Conservation (phyloP, 1,140 invertebrate species). For the Coenobita brevimanus region DNA sequence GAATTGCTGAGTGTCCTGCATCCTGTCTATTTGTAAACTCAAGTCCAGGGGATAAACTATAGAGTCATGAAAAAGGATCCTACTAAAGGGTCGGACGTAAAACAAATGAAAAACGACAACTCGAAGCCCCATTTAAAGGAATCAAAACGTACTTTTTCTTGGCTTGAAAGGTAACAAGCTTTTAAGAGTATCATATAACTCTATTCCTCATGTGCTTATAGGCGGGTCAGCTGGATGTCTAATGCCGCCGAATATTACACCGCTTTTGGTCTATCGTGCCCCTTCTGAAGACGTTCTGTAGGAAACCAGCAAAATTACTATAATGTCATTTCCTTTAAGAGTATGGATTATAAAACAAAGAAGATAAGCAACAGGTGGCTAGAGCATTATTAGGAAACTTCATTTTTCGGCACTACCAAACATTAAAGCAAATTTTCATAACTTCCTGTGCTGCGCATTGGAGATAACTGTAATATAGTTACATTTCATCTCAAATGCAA, state of each 20-base stretch:
- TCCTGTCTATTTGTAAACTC: constrained; percentile 55
- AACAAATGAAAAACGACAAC: not conserved
- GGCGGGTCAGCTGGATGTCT: constrained; percentile 56
- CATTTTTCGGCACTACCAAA: no score
- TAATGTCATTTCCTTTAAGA: no score
- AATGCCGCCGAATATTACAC: constrained; percentile 39
- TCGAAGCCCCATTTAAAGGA: not conserved
- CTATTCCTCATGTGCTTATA: constrained; percentile 5
- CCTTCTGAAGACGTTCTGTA: no score
- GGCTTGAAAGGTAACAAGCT: not conserved
- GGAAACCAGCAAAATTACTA: no score
- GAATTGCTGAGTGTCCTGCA: not conserved
- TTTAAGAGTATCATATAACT: not conserved
- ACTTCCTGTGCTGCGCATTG: no score
- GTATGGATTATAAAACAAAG: no score
- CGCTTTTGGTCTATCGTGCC: no score
- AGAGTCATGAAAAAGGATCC: not conserved
- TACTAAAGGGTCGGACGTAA: constrained; percentile 5
- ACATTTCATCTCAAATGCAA: no score
- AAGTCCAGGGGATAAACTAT: constrained; percentile 47
- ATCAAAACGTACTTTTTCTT: not conserved
- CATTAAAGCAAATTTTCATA: no score
- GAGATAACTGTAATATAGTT: no score
- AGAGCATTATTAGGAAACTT: no score
- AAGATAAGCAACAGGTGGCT: no score